Evolutionary conservation across 2,888 invertebrate species (phyloP).

Genomic region (Parthenolecanium corni): DNA sequence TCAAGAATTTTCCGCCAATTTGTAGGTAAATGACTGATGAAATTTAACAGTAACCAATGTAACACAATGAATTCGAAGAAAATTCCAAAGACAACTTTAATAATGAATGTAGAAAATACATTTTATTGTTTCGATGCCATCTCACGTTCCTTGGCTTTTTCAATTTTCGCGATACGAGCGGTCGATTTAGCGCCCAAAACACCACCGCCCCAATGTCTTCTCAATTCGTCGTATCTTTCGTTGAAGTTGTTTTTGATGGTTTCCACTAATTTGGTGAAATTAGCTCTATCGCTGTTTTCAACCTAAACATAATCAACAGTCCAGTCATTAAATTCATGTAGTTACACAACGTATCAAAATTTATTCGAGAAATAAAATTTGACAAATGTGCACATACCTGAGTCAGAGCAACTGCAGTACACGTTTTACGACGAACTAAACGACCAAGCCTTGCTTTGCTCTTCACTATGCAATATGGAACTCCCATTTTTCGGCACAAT

Average conservation of each 20-base stretch:
- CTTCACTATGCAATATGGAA: constrained; percentile 99
- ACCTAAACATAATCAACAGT: too few relatives aligned
- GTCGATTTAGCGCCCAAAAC: constrained; percentile 90
- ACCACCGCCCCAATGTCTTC: constrained; percentile 98
- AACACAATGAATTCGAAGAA: too few relatives aligned
- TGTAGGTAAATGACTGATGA: too few relatives aligned
- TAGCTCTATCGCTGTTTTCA: constrained; percentile 75
- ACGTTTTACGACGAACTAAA: constrained; percentile 91
- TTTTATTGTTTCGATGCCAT: constrained; percentile 46
- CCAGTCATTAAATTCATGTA: too few relatives aligned
- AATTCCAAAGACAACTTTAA: too few relatives aligned
- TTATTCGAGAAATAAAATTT: too few relatives aligned
- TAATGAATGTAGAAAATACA: too few relatives aligned
- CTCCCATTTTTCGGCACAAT: constrained; percentile 98
- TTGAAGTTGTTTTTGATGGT: constrained; percentile 98
- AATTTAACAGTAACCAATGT: too few relatives aligned
- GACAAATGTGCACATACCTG: too few relatives aligned
- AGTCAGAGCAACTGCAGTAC: constrained; percentile 77
- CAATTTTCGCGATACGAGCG: constrained; percentile 88
- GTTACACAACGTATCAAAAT: too few relatives aligned
- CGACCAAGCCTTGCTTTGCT: constrained; percentile 93
- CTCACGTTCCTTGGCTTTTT: constrained; percentile 93
- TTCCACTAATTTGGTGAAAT: constrained; percentile 84
- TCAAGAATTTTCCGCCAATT: too few relatives aligned
- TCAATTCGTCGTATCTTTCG: constrained; percentile 93